Conservation (phyloP, 2,113 vertebrate genomes). For the Seriola quinqueradiata region DNA sequence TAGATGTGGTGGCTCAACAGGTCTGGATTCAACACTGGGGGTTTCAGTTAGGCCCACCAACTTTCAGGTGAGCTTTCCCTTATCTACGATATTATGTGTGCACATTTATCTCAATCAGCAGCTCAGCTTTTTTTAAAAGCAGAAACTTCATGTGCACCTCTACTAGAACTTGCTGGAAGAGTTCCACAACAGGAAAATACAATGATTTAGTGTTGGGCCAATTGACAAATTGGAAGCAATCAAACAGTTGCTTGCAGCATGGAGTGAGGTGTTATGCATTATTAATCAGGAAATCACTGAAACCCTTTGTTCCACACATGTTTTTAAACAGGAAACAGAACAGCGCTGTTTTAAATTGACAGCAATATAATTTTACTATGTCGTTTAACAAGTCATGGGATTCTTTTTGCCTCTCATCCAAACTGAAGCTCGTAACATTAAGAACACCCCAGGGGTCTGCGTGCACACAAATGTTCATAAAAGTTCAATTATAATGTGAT, state of each 20-base stretch:
- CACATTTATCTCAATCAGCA: neutral
- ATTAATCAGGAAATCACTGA: constrained; percentile 15
- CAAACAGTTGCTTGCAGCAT: constrained; percentile 31
- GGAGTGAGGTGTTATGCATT: constrained; percentile 10
- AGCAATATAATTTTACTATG: neutral
- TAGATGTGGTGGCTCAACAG: constrained; percentile 13
- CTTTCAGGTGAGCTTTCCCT: neutral
- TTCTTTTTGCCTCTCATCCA: neutral
- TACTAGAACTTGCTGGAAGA: neutral
- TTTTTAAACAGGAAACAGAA: constrained; percentile 2
- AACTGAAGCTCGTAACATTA: neutral
- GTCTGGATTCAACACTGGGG: neutral
- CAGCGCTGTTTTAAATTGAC: neutral
- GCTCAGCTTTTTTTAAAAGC: neutral
- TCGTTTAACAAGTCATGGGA: neutral
- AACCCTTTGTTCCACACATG: constrained; percentile 1
- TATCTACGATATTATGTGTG: neutral
- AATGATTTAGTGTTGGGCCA: neutral
- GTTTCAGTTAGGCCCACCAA: neutral
- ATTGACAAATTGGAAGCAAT: constrained; percentile 11
- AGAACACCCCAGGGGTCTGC: neutral
- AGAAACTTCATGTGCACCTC: neutral
- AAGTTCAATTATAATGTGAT: neutral
- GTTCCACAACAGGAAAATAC: neutral
- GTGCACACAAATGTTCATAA: neutral